Percentiles rank a stretch among this genome's conserved stretches.
Conservation (phyloP, 2,888 invertebrate genomes). For the Erebia epiphron region DNA sequence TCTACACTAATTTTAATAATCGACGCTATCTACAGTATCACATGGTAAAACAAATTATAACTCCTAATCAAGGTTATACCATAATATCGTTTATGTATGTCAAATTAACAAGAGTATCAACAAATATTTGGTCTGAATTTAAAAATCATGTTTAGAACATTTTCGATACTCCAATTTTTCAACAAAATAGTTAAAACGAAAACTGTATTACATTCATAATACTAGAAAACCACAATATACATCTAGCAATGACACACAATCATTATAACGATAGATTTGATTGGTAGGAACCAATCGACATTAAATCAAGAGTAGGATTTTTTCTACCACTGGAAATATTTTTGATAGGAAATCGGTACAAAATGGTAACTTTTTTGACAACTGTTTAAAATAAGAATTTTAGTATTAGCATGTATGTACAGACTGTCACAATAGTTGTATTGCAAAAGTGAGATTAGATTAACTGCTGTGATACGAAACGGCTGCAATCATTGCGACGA, state of each 20-base stretch:
- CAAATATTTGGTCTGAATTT: too few relatives aligned
- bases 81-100: too few relatives aligned
- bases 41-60: too few relatives aligned
- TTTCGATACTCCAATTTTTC: too few relatives aligned
- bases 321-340: constrained; percentile 10
- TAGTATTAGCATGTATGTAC: constrained; percentile 17
- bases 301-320: neutral
- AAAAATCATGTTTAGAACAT: too few relatives aligned
- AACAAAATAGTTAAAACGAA: neutral
- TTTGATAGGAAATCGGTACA: constrained; percentile 17
- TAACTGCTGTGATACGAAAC: neutral
- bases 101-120: too few relatives aligned
- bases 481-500: neutral
- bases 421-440: constrained; percentile 20
- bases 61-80: too few relatives aligned
- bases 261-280: too few relatives aligned
- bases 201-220: neutral
- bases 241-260: too few relatives aligned
- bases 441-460: constrained; percentile 21
- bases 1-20: neutral
- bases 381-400: constrained; percentile 6
- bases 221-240: too few relatives aligned
- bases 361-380: constrained; percentile 18
- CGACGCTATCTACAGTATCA: neutral
- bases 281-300: too few relatives aligned